Percentiles rank a stretch among this genome's conserved stretches.
Evolutionary conservation across 92 coral and sea anemone genomes (phyloP).

Genomic region (Pocillopora meandrina): DNA sequence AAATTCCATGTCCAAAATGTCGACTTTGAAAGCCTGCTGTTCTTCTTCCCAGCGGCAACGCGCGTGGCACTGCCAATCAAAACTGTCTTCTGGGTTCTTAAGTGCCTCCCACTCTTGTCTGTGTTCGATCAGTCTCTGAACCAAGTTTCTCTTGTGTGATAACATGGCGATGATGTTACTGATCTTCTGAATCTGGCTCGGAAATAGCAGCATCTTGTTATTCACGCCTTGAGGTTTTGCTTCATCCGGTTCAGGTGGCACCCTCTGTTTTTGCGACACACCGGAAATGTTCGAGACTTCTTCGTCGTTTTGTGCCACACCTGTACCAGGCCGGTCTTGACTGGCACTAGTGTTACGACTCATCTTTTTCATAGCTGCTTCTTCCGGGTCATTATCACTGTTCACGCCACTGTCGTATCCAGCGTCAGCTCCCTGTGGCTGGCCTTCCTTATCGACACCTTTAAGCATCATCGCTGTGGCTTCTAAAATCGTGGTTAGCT

Average conservation of each 20-base stretch:
- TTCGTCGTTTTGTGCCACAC: slow-evolving; percentile 51
- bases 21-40: slow-evolving; percentile 63
- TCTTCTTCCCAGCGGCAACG: slow-evolving; percentile 82
- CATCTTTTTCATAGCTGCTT: slow-evolving; percentile 38
- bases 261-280: slow-evolving; percentile 57
- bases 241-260: slow-evolving; percentile 21
- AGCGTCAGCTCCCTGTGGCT: slow-evolving; percentile 24
- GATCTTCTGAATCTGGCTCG: slow-evolving; percentile 82
- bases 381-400: slow-evolving; percentile 40
- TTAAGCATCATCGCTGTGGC: slow-evolving; percentile 74
- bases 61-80: slow-evolving; percentile 89
- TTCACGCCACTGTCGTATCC: slow-evolving; percentile 50
- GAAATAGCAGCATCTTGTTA: slow-evolving; percentile 45
- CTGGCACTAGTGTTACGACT: slow-evolving; percentile 72
- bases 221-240: slow-evolving; percentile 29
- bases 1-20: slow-evolving; percentile 73
- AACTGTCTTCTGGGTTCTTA: slow-evolving; percentile 63
- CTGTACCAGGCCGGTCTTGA: slow-evolving; percentile 65
- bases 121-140: slow-evolving; percentile 58
- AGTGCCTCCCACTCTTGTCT: slow-evolving; percentile 50
- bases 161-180: slow-evolving; percentile 82
- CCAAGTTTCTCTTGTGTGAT: slow-evolving; percentile 81
- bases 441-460: slow-evolving; percentile 56
- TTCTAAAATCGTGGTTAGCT: slow-evolving; percentile 62
- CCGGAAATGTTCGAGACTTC: slow-evolving; percentile 67